Conservation (phyloP, 2,888 invertebrate species). For the Euspilapteryx auroguttella region DNA sequence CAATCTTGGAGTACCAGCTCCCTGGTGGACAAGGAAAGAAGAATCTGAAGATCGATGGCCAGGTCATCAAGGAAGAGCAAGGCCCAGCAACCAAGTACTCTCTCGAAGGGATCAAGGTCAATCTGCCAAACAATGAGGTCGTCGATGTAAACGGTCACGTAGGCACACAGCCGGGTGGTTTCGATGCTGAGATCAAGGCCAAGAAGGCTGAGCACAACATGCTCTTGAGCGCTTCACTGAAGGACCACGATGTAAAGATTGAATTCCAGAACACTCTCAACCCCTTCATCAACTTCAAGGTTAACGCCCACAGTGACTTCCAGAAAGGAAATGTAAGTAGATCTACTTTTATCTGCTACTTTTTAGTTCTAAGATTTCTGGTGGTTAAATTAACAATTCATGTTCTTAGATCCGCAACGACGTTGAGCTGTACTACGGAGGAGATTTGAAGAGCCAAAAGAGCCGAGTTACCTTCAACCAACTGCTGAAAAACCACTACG, state of each 20-base stretch:
- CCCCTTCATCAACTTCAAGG: constrained; percentile 61
- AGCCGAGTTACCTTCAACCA: constrained; percentile 56
- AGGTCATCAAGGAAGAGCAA: constrained; percentile 25
- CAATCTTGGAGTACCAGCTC: constrained; percentile 67
- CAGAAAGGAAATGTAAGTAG: constrained; percentile 27
- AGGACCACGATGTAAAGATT: constrained; percentile 37
- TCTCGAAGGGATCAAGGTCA: constrained; percentile 59
- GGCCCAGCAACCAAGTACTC: constrained; percentile 50
- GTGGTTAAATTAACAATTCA: not conserved
- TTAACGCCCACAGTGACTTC: constrained; percentile 57
- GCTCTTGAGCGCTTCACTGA: constrained; percentile 41
- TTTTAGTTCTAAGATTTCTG: not conserved
- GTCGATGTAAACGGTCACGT: constrained; percentile 54
- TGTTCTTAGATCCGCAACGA: constrained; percentile 47
- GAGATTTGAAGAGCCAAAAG: constrained; percentile 57
- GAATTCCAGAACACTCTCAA: constrained; percentile 63
- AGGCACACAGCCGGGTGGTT: constrained; percentile 24
- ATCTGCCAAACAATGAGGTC: constrained; percentile 31
- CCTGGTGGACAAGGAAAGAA: constrained; percentile 53
- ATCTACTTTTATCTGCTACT: constrained; percentile 2
- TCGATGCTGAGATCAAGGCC: constrained; percentile 52
- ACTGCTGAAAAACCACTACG: constrained; percentile 30
- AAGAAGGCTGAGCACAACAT: constrained; percentile 46
- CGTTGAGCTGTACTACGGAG: constrained; percentile 62
- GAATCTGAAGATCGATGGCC: constrained; percentile 55